Evolutionary conservation across 2,888 invertebrate species (phyloP), one percentile per base, ranked within the genome.

Genomic region (Cheilosia pagana): DNA sequence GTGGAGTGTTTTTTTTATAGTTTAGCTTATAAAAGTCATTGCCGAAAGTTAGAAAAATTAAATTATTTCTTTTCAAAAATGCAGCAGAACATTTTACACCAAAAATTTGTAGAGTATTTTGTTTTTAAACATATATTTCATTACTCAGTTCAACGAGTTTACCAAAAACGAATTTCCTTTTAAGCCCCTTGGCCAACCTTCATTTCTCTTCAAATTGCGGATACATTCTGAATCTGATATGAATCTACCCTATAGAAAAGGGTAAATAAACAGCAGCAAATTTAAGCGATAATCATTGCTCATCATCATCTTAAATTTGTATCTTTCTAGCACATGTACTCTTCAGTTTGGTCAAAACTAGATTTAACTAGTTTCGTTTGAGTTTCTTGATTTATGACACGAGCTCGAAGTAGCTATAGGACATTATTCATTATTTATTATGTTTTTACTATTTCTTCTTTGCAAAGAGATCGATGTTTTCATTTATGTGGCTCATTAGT

Each of bases 351-450:
- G 45, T 21, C 16, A 4, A 19, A 19, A 19, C 60, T 60, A 23
- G 71, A 60, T 60, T n/a, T 21, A 52, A 60, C 59, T 19, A 52
- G 71, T 28, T 71, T 39, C 7, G 25, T 12, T 39, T 41, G 57
- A 45, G 23, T 16, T 25, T 31, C 48, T 70, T 23, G 39, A 52
- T 60, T 50, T 59, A 60, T 35, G 7, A 4, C 50, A 21, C 50
- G 6, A 35, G 21, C 21, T 35, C 16, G 3, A n/a, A 7, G 28
- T 39, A 25, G 3, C 41, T 14, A 6, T 10, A 3, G 10, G 35
- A 14, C 10, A 50, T 10, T 45, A 6, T 28, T 23, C 7, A 50
- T 28, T 48, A 10, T 23, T 62, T 53, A 62, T 45, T 53, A 72
- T 12, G 35, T 35, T 41, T 21, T 21, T 8, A 45, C 55, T 25